Evolutionary conservation across 2,113 vertebrate species (phyloP).

Genomic region (Oncorhynchus nerka): DNA sequence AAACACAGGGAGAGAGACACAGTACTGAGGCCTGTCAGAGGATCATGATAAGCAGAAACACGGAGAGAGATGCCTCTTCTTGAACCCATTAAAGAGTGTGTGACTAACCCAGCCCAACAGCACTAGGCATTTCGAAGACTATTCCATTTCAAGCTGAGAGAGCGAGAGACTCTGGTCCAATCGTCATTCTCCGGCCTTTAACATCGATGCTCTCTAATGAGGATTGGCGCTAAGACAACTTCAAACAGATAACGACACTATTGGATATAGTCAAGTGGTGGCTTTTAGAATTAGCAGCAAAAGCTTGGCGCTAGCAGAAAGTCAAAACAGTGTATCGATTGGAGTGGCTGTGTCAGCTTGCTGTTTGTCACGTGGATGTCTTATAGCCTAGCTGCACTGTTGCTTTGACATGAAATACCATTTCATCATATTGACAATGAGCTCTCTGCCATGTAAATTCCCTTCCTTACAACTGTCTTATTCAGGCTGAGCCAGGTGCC

Average conservation of each 20-base stretch:
- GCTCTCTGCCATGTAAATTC: not conserved
- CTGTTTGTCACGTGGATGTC: not conserved
- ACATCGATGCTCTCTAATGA: not conserved
- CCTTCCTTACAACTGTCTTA: not conserved
- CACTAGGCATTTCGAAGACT: conserved; percentile 22
- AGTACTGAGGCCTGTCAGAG: not conserved
- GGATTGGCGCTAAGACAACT: not conserved
- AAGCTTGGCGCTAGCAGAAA: not conserved
- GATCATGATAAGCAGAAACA: conserved; percentile 12
- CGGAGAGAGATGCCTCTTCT: conserved; percentile 1
- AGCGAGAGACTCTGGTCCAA: conserved; percentile 27
- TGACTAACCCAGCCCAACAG: conserved; percentile 26
- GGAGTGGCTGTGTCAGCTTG: not conserved
- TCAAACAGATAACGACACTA: not conserved
- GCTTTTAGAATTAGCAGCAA: too few species aligned
- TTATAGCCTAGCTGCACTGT: not conserved
- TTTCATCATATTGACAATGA: not conserved
- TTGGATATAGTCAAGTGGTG: not conserved
- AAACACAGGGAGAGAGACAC: not conserved
- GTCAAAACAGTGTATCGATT: not conserved
- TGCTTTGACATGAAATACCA: not conserved
- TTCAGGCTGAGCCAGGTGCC: not conserved
- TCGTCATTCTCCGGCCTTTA: not conserved
- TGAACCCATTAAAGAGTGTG: conserved; percentile 25
- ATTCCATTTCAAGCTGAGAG: conserved; percentile 39